These are phyloP conservation scores for Cheumatopsyche charites DNA, from an alignment of 1,140 invertebrate species.

Conservation along the genomic window DNA sequence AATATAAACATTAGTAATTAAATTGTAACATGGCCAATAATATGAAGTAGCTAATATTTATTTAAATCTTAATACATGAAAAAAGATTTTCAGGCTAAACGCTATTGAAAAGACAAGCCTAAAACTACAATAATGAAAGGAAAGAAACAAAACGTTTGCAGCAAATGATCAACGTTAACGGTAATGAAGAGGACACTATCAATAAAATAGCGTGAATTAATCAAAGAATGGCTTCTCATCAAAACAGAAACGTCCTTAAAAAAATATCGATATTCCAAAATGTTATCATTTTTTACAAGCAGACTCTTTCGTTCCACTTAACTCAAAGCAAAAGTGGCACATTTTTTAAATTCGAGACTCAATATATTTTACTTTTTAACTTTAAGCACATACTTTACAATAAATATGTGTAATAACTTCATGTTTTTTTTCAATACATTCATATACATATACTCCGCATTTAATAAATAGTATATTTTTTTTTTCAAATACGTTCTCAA, in stretches of 20 bases:
- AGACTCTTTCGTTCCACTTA: slow-evolving; percentile 18
- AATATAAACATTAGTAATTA: slow-evolving; percentile 10
- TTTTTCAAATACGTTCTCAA: no score
- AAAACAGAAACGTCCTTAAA: no score
- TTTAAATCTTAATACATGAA: no score
- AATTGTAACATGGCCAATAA: slow-evolving; percentile 32
- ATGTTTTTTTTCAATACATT: no score
- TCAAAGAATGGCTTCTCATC: no score
- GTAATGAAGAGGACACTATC: no score
- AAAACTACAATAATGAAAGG: background rate
- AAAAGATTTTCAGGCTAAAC: background rate
- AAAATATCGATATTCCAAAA: no score
- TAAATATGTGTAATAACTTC: no score
- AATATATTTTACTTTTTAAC: background rate
- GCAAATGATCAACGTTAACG: no score
- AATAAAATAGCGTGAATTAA: no score
- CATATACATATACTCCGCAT: no score
- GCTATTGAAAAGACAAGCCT: background rate
- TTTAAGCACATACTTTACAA: background rate
- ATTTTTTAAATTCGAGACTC: slow-evolving; percentile 9
- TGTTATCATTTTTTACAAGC: slow-evolving; percentile 23
- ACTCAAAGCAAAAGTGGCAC: slow-evolving; percentile 2
- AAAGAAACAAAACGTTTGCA: background rate
- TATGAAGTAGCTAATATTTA: slow-evolving; percentile 1
- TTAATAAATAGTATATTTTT: no score